Conservation (phyloP, 37 sponge, comb jelly and placozoan genomes). For the Amphimedon queenslandica region DNA sequence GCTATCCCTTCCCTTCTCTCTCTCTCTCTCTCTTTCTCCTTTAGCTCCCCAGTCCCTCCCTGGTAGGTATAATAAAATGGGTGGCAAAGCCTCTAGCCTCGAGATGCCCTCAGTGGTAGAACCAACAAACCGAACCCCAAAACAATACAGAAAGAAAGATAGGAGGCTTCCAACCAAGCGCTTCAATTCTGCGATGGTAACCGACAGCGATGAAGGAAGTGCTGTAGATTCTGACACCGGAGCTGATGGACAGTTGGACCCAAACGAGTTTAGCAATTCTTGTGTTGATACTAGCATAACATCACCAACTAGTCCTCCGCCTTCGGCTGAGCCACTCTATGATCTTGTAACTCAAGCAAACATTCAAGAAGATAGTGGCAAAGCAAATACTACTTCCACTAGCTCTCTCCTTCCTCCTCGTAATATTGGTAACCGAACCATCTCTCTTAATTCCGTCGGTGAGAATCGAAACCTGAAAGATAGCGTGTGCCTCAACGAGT, state of each 20-base stretch:
- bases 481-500: background rate
- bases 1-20: too few species aligned
- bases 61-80: background rate
- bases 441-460: background rate
- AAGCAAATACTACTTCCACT: background rate
- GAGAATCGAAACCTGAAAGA: background rate
- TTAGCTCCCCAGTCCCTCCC: background rate
- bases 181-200: background rate
- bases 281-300: background rate
- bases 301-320: background rate
- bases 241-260: background rate
- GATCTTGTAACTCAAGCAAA: background rate
- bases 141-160: conserved; percentile 13
- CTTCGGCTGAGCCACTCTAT: background rate
- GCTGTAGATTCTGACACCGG: background rate
- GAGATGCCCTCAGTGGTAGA: background rate
- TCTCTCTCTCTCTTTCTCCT: background rate
- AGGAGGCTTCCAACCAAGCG: conserved; percentile 9
- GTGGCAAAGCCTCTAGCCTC: background rate
- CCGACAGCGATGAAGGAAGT: background rate
- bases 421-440: background rate
- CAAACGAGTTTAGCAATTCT: background rate
- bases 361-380: too few species aligned
- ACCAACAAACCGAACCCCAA: background rate
- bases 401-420: background rate